These are phyloP conservation scores for Phoebastria nigripes DNA, from an alignment of 2,797 vertebrate species.

Conservation along the genomic window DNA sequence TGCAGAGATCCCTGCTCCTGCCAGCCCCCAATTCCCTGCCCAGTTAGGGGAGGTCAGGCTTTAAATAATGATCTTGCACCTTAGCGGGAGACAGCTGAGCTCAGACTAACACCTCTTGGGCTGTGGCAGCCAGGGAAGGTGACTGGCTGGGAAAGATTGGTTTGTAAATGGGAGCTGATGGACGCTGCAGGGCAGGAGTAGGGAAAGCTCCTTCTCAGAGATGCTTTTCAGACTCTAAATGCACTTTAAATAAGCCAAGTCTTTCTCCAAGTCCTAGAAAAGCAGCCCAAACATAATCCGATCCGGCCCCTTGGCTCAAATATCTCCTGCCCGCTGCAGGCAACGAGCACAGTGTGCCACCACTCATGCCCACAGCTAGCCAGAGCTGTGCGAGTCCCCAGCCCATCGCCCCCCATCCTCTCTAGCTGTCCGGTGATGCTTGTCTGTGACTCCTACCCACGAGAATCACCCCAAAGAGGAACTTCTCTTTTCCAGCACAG, in stretches of 20 bases:
- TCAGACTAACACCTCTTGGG: not conserved
- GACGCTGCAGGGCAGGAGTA: not conserved
- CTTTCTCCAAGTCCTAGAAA: not conserved
- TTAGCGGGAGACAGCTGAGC: not conserved
- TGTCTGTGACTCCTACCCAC: not conserved
- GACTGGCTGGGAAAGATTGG: not conserved
- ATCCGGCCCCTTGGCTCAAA: not conserved
- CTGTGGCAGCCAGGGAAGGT: not conserved
- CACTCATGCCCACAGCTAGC: not conserved
- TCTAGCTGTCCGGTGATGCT: not conserved
- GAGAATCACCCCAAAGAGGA: not conserved
- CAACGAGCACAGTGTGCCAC: not conserved
- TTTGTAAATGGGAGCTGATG: not conserved
- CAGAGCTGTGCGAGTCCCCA: not conserved
- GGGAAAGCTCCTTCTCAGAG: not conserved
- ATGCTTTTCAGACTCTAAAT: slow-evolving; percentile 30
- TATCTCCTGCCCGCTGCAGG: not conserved
- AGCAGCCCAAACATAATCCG: not conserved
- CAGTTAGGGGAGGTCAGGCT: not conserved
- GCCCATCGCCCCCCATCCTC: not conserved
- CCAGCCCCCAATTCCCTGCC: fast-evolving
- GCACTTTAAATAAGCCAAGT: slow-evolving; percentile 43
- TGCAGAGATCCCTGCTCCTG: not conserved
- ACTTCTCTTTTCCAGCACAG: not conserved
- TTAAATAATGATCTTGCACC: not conserved